Evolutionary conservation across 2,113 vertebrate species (phyloP).

Genomic region (Scophthalmus maximus): DNA sequence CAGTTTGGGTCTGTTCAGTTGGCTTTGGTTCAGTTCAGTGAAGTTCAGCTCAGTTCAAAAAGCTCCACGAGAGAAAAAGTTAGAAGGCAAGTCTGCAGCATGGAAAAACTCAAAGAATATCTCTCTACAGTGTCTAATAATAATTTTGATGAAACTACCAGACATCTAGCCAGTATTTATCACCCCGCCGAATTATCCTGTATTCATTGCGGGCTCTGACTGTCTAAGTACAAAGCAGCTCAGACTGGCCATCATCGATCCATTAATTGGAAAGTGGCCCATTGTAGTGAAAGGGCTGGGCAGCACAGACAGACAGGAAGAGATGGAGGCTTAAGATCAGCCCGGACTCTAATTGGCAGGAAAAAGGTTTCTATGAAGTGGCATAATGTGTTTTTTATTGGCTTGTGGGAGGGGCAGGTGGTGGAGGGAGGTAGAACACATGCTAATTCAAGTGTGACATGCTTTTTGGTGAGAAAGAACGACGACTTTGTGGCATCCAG

Average conservation of each 20-base stretch:
- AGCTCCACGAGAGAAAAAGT: conserved; percentile 10
- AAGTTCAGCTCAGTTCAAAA: conserved; percentile 4
- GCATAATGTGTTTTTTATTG: conserved; percentile 75
- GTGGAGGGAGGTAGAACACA: conserved; percentile 1
- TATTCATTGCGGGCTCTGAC: conserved; percentile 63
- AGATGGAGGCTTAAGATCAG: conserved; percentile 72
- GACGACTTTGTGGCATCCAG: background rate
- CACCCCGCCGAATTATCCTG: conserved; percentile 52
- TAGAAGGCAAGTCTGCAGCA: conserved; percentile 6
- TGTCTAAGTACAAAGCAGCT: conserved; percentile 59
- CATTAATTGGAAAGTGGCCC: conserved; percentile 75
- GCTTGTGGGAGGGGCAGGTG: conserved; percentile 2
- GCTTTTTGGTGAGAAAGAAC: background rate
- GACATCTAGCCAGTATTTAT: conserved; percentile 38
- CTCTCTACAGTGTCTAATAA: conserved; percentile 16
- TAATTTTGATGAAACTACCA: conserved; percentile 27
- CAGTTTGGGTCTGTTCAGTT: conserved; percentile 13
- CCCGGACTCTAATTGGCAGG: conserved; percentile 73
- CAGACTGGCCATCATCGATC: conserved; percentile 64
- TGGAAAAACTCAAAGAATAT: background rate
- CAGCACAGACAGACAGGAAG: conserved; percentile 68
- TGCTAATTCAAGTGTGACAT: conserved; percentile 29
- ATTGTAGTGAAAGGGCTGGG: conserved; percentile 64
- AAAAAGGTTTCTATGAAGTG: conserved; percentile 72
- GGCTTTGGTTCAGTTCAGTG: conserved; percentile 6